These are phyloP conservation scores for Anguilla anguilla DNA, from an alignment of 2,797 vertebrate species.

Conservation along the genomic window DNA sequence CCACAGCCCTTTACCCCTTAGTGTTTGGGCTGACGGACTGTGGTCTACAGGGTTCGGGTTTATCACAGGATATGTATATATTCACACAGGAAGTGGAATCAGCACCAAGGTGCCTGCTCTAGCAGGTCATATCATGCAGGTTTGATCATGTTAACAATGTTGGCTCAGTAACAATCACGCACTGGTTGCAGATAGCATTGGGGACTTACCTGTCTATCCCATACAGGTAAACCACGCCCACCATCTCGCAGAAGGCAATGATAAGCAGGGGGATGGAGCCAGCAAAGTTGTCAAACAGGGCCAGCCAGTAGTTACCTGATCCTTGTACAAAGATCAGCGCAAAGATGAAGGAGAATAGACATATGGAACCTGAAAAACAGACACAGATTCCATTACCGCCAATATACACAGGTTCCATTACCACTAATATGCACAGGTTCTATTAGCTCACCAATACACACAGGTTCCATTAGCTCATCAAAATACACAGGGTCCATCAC, in stretches of 20 bases:
- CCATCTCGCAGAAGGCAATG: slow-evolving; percentile 87
- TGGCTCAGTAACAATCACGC: not conserved
- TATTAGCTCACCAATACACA: too few species aligned
- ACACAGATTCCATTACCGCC: not conserved
- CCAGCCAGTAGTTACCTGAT: slow-evolving; percentile 91
- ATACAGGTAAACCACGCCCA: slow-evolving; percentile 85
- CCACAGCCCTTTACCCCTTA: not conserved
- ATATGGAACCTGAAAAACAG: slow-evolving; percentile 73
- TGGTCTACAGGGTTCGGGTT: too few species aligned
- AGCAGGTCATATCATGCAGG: too few species aligned
- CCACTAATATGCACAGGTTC: not conserved
- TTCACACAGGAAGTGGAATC: not conserved
- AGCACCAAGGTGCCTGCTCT: not conserved
- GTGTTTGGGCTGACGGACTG: not conserved
- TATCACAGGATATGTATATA: too few species aligned
- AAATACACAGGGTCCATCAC: too few species aligned
- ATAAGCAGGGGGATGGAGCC: slow-evolving; percentile 87
- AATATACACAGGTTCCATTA: not conserved
- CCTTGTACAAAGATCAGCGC: slow-evolving; percentile 84
- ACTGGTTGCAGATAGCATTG: not conserved
- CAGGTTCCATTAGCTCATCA: not conserved
- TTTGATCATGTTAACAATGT: too few species aligned
- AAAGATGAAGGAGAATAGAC: slow-evolving; percentile 72
- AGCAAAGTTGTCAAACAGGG: slow-evolving; percentile 83
- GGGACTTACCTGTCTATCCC: slow-evolving; percentile 82